Base-by-base conservation (phyloP, 2,888 invertebrate species). In the Agrotis exclamationis region DNA sequence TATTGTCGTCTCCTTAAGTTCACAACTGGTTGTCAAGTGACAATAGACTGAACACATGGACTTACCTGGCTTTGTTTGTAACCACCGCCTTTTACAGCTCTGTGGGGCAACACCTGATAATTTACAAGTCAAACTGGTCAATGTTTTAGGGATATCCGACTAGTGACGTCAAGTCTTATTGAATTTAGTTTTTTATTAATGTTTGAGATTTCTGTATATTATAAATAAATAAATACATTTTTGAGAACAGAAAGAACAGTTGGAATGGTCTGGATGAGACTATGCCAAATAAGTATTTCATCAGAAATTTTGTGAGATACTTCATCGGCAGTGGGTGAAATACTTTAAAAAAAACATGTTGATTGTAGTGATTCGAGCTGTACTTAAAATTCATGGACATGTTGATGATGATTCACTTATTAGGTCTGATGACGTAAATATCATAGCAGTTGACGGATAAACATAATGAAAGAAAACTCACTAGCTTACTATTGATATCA, bases 1-100 rank as follows among this genome's bases (percentile, higher is more conserved):
- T 50, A 66, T 70, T 80, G 76, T 62, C 51, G 13, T 75, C 77
- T 22, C 57, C 45, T 33, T 20, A 11, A 76, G 47, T 73, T 76
- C 39, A 58, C 70, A 77, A 80, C 53, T 44, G 22, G 63, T 60
- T 60, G 59, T 67, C n/a, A 60, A 60, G 60, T 20, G 51, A 64
- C 76, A 80, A 80, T 77, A 50, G 70, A 54, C 62, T 28, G 63
- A 62, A 70, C 50, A 57, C 39, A 22, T 24, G 56, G 80, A 69
- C 39, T 53, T 28, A 58, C 60, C 51, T 69, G 64, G 57, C 62
- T 54, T 69, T 77, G 76, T 75, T 69, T 33, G 7, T 58, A 69
- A 53, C n/a, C 57, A 28, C 20, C 13, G 18, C 51, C 33, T 62
- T 75, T 68, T 56, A 50, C 13, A 50, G 63, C 22, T 57, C 68